Conservation (phyloP, 2,797 vertebrate species). For the Eptatretus atami region DNA sequence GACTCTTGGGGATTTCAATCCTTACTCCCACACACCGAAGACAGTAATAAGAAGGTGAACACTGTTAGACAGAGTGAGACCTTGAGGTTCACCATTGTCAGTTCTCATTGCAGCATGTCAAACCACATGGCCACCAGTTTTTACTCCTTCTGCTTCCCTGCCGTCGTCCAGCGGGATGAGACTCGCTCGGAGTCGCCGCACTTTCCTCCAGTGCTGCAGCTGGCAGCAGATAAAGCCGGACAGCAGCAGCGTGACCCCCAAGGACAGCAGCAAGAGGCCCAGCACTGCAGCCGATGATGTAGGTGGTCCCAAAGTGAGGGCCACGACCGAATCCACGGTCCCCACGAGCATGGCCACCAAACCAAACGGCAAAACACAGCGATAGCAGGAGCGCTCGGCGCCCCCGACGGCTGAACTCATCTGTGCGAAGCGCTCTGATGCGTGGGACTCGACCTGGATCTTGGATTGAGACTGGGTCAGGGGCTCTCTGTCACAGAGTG, state of each 20-base stretch:
- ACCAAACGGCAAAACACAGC: background rate
- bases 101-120: too few relatives aligned
- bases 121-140: too few relatives aligned
- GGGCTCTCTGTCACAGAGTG: too few relatives aligned
- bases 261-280: background rate
- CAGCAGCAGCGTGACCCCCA: background rate
- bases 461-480: background rate
- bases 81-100: too few relatives aligned
- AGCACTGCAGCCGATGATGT: background rate
- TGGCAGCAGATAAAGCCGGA: background rate
- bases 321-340: background rate
- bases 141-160: too few relatives aligned
- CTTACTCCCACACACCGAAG: too few relatives aligned
- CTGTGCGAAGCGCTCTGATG: background rate
- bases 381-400: background rate
- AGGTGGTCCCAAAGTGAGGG: background rate
- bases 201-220: background rate
- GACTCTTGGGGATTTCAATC: too few relatives aligned
- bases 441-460: background rate
- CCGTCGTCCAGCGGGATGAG: too few relatives aligned
- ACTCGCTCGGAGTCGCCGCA: too few relatives aligned
- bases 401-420: background rate
- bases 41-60: too few relatives aligned
- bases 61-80: too few relatives aligned
- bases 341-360: conserved; percentile 3